These are phyloP conservation scores for Periplaneta americana DNA, from an alignment of 1,140 invertebrate species.

Conservation along the genomic window DNA sequence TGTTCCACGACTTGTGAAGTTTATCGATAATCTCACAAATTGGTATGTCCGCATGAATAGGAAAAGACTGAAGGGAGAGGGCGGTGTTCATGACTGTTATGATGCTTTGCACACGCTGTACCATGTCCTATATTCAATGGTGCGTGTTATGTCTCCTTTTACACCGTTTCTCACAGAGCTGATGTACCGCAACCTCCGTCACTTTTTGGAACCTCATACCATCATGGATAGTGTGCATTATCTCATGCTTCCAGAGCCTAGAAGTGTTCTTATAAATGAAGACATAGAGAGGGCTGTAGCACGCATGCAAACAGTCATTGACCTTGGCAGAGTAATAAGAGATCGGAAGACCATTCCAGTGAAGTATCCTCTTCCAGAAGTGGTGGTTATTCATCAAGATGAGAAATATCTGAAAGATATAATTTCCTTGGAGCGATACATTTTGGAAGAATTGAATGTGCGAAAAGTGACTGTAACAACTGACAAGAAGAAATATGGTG, in stretches of 20 bases:
- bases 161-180: slow-evolving; percentile 95
- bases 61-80: slow-evolving; percentile 84
- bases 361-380: slow-evolving; percentile 93
- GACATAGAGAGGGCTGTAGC: slow-evolving; percentile 86
- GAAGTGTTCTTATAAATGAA: slow-evolving; percentile 68
- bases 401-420: slow-evolving; percentile 74
- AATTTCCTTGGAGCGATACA: slow-evolving; percentile 74
- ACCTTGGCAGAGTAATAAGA: slow-evolving; percentile 85
- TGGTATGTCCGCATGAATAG: slow-evolving; percentile 99
- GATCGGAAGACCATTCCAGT: slow-evolving; percentile 91
- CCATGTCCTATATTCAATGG: slow-evolving; percentile 83
- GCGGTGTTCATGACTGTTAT: slow-evolving; percentile 68
- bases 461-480: slow-evolving; percentile 79
- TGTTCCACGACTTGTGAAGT: slow-evolving; percentile 87
- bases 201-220: slow-evolving; percentile 35
- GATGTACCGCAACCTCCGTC: slow-evolving; percentile 85
- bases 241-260: slow-evolving; percentile 75
- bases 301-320: slow-evolving; percentile 93
- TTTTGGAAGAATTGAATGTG: slow-evolving; percentile 93
- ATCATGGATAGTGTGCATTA: slow-evolving; percentile 73
- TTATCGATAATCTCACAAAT: slow-evolving; percentile 96
- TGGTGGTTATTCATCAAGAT: slow-evolving; percentile 91
- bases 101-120: slow-evolving; percentile 84
- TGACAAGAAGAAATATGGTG: slow-evolving; percentile 91
- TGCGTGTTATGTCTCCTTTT: slow-evolving; percentile 92